Percentiles rank a stretch among this genome's conserved stretches.
phyloP scores from a whole-genome alignment of 2,888 invertebrate species.

The Autographa gamma region DNA sequence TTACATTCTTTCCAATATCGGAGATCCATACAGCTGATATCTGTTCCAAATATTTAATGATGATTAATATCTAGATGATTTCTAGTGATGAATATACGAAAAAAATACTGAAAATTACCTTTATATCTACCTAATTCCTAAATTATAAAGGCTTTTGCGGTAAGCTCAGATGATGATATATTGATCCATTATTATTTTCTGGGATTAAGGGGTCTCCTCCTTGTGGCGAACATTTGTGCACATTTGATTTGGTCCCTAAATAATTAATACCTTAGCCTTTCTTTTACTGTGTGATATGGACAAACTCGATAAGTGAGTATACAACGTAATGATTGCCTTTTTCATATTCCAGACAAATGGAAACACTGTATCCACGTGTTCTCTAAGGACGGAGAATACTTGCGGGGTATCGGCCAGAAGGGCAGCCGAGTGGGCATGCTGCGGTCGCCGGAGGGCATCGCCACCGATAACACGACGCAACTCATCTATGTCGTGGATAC shows the following conservation, averaged over 20 bases:
- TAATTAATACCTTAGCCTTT: too few relatives aligned
- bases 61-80: neutral
- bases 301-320: too few relatives aligned
- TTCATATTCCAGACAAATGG: slow-evolving; percentile 89
- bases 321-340: neutral
- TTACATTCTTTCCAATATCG: neutral
- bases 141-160: too few relatives aligned
- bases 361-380: slow-evolving; percentile 92
- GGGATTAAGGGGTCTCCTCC: too few relatives aligned
- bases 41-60: neutral
- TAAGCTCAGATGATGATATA: too few relatives aligned
- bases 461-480: slow-evolving; percentile 86
- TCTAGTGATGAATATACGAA: neutral
- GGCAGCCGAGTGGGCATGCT: slow-evolving; percentile 90
- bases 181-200: too few relatives aligned
- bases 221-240: too few relatives aligned
- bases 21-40: neutral
- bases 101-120: neutral
- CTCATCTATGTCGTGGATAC: slow-evolving; percentile 93
- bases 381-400: slow-evolving; percentile 89
- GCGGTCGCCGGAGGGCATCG: slow-evolving; percentile 93
- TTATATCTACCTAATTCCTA: too few relatives aligned
- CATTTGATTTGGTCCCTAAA: too few relatives aligned
- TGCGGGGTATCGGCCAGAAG: slow-evolving; percentile 90
- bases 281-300: too few relatives aligned